phyloP scores from a whole-genome alignment of 2,113 vertebrate genomes.

The Sisor rabdophorus region DNA sequence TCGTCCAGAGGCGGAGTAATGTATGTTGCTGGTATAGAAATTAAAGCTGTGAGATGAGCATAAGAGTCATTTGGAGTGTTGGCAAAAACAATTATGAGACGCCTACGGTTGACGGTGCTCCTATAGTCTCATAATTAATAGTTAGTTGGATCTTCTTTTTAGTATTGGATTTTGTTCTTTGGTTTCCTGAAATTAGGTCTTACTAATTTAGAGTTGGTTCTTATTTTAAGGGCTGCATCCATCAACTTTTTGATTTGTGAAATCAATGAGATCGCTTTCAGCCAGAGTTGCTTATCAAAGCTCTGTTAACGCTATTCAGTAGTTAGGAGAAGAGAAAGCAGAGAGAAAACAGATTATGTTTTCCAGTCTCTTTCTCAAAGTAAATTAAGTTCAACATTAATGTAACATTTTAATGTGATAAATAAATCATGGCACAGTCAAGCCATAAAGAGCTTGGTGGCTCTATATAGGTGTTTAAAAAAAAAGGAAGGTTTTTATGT shows the following conservation, averaged over 20 bases:
- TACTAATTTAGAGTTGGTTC: background rate
- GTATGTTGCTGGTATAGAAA: background rate
- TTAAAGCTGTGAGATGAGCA: background rate
- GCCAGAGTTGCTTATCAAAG: background rate
- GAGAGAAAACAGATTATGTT: background rate
- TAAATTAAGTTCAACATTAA: constrained; percentile 4
- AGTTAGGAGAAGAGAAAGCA: background rate
- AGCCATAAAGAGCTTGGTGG: constrained; percentile 24
- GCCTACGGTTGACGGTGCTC: background rate
- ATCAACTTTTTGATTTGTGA: too few species aligned
- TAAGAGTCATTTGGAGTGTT: background rate
- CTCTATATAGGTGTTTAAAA: constrained; percentile 44
- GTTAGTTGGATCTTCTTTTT: background rate
- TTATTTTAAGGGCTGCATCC: background rate
- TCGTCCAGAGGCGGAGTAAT: background rate
- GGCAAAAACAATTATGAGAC: background rate
- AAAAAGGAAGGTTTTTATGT: background rate
- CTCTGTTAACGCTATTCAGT: background rate
- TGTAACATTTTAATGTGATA: constrained; percentile 5
- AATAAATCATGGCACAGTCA: constrained; percentile 9
- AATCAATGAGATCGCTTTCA: background rate
- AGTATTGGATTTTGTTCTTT: background rate
- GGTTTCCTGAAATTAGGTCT: background rate
- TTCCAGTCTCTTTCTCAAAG: background rate
- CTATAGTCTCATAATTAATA: background rate